Conservation (phyloP, 2,113 vertebrate genomes). For the Onychorhynchus coronatus region DNA sequence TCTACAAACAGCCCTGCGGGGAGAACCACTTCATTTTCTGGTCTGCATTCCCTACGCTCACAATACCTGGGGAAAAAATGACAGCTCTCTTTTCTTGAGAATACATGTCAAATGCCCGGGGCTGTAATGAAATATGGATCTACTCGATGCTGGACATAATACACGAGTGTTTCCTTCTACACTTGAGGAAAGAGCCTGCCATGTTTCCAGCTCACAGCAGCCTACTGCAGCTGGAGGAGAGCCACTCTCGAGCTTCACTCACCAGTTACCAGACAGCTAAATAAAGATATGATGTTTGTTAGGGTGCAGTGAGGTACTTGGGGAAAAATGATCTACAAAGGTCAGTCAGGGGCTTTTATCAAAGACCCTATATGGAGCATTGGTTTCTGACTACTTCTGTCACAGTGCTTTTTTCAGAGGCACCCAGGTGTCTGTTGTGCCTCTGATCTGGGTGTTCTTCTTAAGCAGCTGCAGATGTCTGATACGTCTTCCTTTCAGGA, state of each 20-base stretch:
- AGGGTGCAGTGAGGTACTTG: neutral
- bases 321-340: neutral
- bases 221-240: neutral
- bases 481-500: neutral
- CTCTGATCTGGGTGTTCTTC: neutral
- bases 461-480: neutral
- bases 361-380: neutral
- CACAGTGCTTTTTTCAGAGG: neutral
- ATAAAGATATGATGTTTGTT: neutral
- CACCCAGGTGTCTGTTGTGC: accelerated
- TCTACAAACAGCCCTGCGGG: neutral
- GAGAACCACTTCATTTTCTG: conserved; percentile 35
- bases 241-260: neutral
- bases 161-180: neutral
- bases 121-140: conserved; percentile 45
- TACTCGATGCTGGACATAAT: neutral
- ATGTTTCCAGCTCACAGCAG: neutral
- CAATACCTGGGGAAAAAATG: conserved; percentile 12
- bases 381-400: neutral
- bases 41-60: neutral
- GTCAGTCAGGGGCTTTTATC: neutral
- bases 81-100: conserved; percentile 7
- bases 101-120: neutral
- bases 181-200: neutral
- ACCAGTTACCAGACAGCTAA: neutral